Conservation (phyloP, 2,888 invertebrate genomes). For the Drosophila nigritarsus region DNA sequence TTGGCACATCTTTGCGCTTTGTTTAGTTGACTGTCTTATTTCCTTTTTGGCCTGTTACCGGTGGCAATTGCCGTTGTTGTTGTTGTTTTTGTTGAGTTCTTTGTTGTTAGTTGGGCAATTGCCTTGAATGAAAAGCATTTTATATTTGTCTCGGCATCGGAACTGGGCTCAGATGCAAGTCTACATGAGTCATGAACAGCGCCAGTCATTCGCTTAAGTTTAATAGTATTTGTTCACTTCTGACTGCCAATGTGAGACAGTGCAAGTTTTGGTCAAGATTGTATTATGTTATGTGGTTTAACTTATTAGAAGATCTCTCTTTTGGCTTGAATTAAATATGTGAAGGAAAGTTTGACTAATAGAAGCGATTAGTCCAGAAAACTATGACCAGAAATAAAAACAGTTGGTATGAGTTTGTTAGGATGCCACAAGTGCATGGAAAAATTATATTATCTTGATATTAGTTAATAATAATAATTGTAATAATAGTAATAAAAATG, state of each 20-base stretch:
- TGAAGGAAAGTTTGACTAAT: not conserved
- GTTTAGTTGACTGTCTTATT: constrained; percentile 67
- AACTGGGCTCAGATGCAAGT: constrained; percentile 32
- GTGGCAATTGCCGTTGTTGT: constrained; percentile 34
- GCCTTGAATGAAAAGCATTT: constrained; percentile 68
- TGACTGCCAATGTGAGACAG: constrained; percentile 18
- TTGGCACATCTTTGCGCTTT: constrained; percentile 72
- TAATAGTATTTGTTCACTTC: constrained; percentile 72
- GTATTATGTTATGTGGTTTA: constrained; percentile 26
- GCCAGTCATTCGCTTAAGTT: constrained; percentile 53
- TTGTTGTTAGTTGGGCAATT: constrained; percentile 63
- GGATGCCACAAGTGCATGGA: not conserved
- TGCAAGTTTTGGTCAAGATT: constrained; percentile 46
- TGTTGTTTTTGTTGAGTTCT: constrained; percentile 23
- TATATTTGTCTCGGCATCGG: constrained; percentile 48
- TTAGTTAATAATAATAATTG: not conserved
- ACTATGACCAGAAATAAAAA: not conserved
- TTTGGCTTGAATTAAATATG: not conserved
- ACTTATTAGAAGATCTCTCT: constrained; percentile 2
- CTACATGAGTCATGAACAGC: not conserved
- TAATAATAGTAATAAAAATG: not conserved
- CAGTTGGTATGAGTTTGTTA: not conserved
- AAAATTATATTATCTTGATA: not conserved
- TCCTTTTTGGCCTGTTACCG: constrained; percentile 50
- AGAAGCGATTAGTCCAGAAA: not conserved